Evolutionary conservation across 2,113 vertebrate species (phyloP).

Genomic region (Agapornis roseicollis): DNA sequence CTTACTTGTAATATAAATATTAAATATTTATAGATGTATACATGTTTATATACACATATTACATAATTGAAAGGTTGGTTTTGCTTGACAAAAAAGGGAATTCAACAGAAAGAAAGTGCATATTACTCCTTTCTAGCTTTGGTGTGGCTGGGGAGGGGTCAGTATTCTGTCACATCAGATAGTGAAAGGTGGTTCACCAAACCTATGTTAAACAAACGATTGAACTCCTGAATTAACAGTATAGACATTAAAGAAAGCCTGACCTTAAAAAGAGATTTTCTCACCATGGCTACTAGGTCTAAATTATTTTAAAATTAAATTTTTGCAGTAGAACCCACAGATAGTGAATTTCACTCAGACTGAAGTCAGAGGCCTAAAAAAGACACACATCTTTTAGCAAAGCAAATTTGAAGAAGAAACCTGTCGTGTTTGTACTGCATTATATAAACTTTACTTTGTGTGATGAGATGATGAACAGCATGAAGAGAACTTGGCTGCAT

Average conservation of each 20-base stretch:
- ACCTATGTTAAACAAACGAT: neutral
- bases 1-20: neutral
- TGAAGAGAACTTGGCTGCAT: neutral
- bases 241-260: neutral
- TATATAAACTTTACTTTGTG: neutral
- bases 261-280: neutral
- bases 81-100: neutral
- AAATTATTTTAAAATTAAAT: neutral
- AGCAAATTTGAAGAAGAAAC: neutral
- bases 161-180: neutral
- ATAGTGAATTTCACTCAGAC: neutral
- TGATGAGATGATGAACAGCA: neutral
- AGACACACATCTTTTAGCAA: neutral
- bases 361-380: neutral
- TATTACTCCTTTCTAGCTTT: neutral
- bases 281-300: neutral
- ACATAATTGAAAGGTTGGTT: neutral
- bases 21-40: neutral
- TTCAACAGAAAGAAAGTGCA: neutral
- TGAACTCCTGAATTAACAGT: neutral
- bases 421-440: neutral
- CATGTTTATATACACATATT: neutral
- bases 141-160: neutral
- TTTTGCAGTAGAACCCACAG: neutral
- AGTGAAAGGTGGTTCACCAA: neutral